Evolutionary conservation across 2,888 invertebrate genomes (phyloP).

Genomic region (Sinhomidia bicolor): DNA sequence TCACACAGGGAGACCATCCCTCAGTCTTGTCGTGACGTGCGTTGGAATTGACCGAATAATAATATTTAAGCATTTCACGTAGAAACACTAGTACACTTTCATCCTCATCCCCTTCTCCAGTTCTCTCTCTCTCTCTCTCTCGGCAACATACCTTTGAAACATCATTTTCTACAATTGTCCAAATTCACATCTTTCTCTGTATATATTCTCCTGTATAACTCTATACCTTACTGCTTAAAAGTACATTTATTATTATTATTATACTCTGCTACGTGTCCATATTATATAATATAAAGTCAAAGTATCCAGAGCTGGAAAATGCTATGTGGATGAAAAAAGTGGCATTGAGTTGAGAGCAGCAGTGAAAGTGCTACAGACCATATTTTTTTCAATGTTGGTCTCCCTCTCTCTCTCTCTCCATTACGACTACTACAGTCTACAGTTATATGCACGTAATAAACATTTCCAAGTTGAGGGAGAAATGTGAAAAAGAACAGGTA

Average conservation of each 20-base stretch:
- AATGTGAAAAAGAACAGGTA: conserved; percentile 68
- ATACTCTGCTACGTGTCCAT: conserved; percentile 30
- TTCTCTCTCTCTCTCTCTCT: conserved; percentile 34
- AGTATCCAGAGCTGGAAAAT: background rate
- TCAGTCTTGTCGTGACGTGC: conserved; percentile 70
- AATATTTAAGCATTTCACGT: conserved; percentile 74
- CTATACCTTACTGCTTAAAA: background rate
- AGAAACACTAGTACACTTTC: conserved; percentile 68
- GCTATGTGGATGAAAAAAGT: background rate
- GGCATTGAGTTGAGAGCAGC: background rate
- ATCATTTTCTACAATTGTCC: conserved; percentile 47
- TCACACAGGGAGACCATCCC: conserved; percentile 70
- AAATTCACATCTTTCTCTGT: conserved; percentile 51
- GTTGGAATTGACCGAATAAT: conserved; percentile 73
- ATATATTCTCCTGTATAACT: background rate
- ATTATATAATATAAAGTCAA: background rate
- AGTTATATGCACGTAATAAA: conserved; percentile 68
- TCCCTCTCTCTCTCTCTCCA: background rate
- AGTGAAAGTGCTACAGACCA: conserved; percentile 18
- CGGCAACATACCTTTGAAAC: conserved; percentile 50
- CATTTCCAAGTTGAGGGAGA: conserved; percentile 65
- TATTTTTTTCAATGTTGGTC: background rate
- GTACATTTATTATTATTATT: no score
- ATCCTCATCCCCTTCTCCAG: conserved; percentile 38
- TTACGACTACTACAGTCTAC: no score